These are phyloP conservation scores for Crossocerus cetratus DNA, from an alignment of 2,888 invertebrate genomes.

Conservation along the genomic window DNA sequence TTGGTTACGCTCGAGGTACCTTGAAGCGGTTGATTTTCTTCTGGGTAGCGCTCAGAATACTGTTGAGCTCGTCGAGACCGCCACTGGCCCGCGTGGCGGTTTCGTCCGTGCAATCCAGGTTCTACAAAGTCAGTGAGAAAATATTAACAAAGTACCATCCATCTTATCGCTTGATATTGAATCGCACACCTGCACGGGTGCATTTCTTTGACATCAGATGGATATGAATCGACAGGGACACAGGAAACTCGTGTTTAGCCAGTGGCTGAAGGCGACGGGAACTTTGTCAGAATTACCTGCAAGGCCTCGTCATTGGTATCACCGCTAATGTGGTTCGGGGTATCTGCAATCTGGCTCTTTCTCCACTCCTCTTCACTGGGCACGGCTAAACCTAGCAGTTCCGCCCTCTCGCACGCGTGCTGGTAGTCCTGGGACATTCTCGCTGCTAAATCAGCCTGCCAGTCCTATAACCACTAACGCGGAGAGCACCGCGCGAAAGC, in stretches of 20 bases:
- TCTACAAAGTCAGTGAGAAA: slow-evolving; percentile 74
- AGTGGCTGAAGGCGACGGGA: too few relatives aligned
- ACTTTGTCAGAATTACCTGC: slow-evolving; percentile 29
- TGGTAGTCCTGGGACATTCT: slow-evolving; percentile 79
- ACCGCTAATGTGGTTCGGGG: slow-evolving; percentile 18
- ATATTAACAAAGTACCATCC: too few relatives aligned
- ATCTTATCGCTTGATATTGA: too few relatives aligned
- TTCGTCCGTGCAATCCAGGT: slow-evolving; percentile 83
- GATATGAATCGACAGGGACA: too few relatives aligned
- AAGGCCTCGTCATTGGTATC: slow-evolving; percentile 28
- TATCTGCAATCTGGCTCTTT: slow-evolving; percentile 48
- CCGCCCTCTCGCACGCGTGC: slow-evolving; percentile 88
- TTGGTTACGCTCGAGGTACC: slow-evolving; percentile 75
- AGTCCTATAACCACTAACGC: too few relatives aligned
- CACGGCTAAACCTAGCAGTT: slow-evolving; percentile 84
- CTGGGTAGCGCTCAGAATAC: slow-evolving; percentile 88
- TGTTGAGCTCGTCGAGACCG: slow-evolving; percentile 89
- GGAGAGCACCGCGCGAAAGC: not conserved
- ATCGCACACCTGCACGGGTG: too few relatives aligned
- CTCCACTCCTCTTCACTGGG: slow-evolving; percentile 83
- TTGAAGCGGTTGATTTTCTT: slow-evolving; percentile 91
- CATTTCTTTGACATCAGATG: too few relatives aligned
- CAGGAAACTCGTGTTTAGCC: too few relatives aligned
- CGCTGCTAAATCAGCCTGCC: too few relatives aligned
- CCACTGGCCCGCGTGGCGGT: slow-evolving; percentile 82